Evolutionary conservation across 2,888 invertebrate genomes (phyloP).

Genomic region (Megastigmus dorsalis): DNA sequence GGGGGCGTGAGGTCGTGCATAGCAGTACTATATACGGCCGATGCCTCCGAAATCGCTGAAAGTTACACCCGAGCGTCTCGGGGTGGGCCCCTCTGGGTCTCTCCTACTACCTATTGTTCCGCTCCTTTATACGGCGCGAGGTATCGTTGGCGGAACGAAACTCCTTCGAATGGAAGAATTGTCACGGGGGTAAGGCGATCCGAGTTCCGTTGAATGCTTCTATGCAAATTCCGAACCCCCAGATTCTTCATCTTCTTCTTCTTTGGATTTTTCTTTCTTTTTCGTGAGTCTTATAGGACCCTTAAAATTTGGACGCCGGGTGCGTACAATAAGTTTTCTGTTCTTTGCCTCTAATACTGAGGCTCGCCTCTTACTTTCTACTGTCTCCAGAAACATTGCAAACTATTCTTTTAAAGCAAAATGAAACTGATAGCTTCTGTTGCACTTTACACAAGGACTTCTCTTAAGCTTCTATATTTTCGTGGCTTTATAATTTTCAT

Average conservation of each 20-base stretch:
- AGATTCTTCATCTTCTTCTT: constrained; percentile 4
- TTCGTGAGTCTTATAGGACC: too few relatives aligned
- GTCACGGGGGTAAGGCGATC: constrained; percentile 52
- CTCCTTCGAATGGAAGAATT: constrained; percentile 59
- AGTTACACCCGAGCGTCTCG: constrained; percentile 30
- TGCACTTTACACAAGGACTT: too few relatives aligned
- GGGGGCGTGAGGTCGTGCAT: constrained; percentile 26
- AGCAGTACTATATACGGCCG: neutral
- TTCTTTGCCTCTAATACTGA: too few relatives aligned
- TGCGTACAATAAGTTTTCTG: too few relatives aligned
- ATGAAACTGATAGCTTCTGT: too few relatives aligned
- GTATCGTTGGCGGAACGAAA: constrained; percentile 67
- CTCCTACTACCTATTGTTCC: constrained; percentile 19
- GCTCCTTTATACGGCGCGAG: constrained; percentile 44
- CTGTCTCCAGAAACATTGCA: too few relatives aligned
- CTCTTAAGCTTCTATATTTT: too few relatives aligned
- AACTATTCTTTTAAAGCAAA: too few relatives aligned
- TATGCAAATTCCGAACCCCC: constrained; percentile 19
- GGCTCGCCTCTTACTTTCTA: too few relatives aligned
- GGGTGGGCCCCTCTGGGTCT: constrained; percentile 5
- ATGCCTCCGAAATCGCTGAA: constrained; percentile 29
- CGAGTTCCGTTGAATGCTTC: neutral
- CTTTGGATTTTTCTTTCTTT: too few relatives aligned
- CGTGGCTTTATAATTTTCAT: too few relatives aligned
- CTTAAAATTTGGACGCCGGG: too few relatives aligned